Conservation (phyloP, 2,888 invertebrate species). For the Diachrysia chrysitis region DNA sequence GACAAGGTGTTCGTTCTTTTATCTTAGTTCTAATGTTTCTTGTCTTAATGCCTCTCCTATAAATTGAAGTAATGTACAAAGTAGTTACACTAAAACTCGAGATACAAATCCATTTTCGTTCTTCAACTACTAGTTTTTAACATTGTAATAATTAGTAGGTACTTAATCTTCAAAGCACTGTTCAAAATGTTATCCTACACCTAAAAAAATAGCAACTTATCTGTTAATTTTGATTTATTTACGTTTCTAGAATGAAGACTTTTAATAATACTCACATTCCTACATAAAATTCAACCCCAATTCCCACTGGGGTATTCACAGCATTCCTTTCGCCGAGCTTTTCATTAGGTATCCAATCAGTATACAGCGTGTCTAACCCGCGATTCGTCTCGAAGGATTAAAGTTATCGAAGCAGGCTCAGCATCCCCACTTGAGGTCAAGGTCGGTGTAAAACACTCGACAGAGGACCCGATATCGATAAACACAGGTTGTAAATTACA, state of each 20-base stretch:
- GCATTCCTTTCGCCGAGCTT: slow-evolving; percentile 72
- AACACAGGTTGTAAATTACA: slow-evolving; percentile 81
- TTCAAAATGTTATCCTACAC: no score
- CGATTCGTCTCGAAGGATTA: slow-evolving; percentile 85
- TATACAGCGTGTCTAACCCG: slow-evolving; percentile 73
- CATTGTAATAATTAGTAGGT: no score
- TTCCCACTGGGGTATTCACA: slow-evolving; percentile 67
- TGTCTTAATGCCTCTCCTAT: not conserved
- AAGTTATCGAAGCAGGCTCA: slow-evolving; percentile 56
- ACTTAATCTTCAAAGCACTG: no score
- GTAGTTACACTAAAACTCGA: no score
- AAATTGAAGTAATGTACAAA: no score
- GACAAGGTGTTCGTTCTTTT: not conserved
- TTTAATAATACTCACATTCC: slow-evolving; percentile 17
- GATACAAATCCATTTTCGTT: no score
- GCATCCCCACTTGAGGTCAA: slow-evolving; percentile 72
- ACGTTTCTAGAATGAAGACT: not conserved
- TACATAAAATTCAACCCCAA: slow-evolving; percentile 33
- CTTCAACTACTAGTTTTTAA: no score
- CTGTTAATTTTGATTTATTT: not conserved
- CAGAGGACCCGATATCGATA: slow-evolving; percentile 69
- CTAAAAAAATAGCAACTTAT: no score
- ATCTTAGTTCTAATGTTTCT: not conserved
- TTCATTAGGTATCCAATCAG: slow-evolving; percentile 81
- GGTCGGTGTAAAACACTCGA: slow-evolving; percentile 66